These are phyloP conservation scores for Umimayanthus chanpuru DNA, from an alignment of 92 coral and sea anemone species.

Conservation along the genomic window DNA sequence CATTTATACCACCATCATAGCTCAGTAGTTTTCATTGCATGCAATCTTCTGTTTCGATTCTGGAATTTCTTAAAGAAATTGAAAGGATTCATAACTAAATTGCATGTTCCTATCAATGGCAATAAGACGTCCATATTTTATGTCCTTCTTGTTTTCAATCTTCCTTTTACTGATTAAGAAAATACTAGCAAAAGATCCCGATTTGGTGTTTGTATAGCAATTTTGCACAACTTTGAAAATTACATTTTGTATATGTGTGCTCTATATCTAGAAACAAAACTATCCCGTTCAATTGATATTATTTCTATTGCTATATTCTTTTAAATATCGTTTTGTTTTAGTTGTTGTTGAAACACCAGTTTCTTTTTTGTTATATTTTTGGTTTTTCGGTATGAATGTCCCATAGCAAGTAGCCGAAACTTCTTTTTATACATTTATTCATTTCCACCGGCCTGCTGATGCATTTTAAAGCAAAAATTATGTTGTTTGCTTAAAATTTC, in stretches of 20 bases:
- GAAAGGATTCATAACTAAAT: no score
- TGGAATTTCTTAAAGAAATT: not conserved
- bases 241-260: not conserved
- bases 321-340: not conserved
- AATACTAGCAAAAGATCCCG: not conserved
- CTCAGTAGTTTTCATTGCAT: not conserved
- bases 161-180: not conserved
- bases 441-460: not conserved
- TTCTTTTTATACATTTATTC: no score
- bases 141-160: not conserved
- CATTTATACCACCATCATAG: not conserved
- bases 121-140: not conserved
- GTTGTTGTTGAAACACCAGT: not conserved
- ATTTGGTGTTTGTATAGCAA: not conserved
- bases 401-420: not conserved
- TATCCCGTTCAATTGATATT: not conserved
- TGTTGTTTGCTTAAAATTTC: conserved; percentile 1
- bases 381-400: not conserved
- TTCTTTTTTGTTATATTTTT: no score
- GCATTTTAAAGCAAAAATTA: not conserved
- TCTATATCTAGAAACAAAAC: not conserved
- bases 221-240: not conserved
- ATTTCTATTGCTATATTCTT: not conserved
- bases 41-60: not conserved
- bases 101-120: not conserved